Evolutionary conservation across 2,888 invertebrate genomes (phyloP).

Genomic region (Lithophane semibrunnea): DNA sequence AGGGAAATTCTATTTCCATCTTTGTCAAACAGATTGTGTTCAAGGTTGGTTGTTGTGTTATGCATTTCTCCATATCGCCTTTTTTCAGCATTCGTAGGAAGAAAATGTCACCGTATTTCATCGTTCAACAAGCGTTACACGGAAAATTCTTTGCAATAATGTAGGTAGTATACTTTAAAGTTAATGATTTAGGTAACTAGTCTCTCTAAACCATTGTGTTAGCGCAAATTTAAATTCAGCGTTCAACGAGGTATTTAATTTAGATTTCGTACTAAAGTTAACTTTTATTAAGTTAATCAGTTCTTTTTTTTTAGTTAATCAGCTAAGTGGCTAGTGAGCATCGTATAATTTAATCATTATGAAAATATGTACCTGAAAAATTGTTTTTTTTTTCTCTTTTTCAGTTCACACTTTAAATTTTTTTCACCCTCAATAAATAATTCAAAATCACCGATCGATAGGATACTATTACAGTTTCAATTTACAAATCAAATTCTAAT

Average conservation of each 20-base stretch:
- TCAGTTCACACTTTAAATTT: neutral
- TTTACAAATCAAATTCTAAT: constrained; percentile 5
- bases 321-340: too few species aligned
- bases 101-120: neutral
- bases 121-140: neutral
- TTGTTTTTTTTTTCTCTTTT: neutral
- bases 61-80: neutral
- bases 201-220: neutral
- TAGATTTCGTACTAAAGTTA: neutral
- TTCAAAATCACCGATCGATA: neutral
- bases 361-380: neutral
- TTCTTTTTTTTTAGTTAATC: neutral
- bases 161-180: neutral
- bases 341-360: neutral
- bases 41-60: neutral
- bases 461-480: constrained; percentile 4
- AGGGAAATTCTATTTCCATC: neutral
- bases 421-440: neutral
- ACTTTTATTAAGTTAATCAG: neutral
- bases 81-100: neutral
- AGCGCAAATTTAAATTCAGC: neutral
- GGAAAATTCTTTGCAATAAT: neutral
- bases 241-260: neutral
- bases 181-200: neutral
- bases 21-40: neutral